Base-by-base conservation (phyloP, 2,797 vertebrate species). In the Zalophus californianus region DNA sequence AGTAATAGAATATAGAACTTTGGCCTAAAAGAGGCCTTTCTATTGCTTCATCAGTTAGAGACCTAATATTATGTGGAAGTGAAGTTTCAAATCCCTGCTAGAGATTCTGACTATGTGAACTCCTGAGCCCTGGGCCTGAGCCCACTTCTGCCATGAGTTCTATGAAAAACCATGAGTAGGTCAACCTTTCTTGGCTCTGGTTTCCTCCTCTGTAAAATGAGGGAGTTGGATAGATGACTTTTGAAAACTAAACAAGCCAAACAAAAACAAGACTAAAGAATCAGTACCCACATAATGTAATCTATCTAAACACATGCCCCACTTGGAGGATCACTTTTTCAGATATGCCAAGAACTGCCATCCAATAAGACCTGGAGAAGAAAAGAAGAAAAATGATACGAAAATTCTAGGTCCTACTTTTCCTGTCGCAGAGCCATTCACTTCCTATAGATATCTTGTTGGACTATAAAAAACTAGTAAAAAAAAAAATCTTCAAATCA, bases 241-340 rank as follows among this genome's bases (percentile, higher is more conserved):
- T 94, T 97, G 91, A 97, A 97, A 96, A 85, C 25, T 35, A 96
- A 97, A 27, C 70, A 83, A 96, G 79, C 58, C 29, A 92, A 90
- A 88, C 14, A 89, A 80, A 95, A 73, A 64, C 13, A 93, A 87
- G 54, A 80, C 68, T 92, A 27, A 72, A 78, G 93, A 82, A 70
- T 72, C 48, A 52, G 84, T 25, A n/a, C 10, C n/a, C 52, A 38
- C 6, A 5, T 44, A 92, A 10, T 10, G 5, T 44, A 21, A 92
- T 86, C 64, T 90, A 54, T 79, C 87, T 85, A 94, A 95, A 96
- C n/a, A 72, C 23, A 85, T 11, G 32, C 20, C 50, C 62, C 10
- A 68, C 7, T 62, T 86, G 16, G 38, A 94, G 75, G 56, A 85
- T 9, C 60, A 78, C 29, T 79, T 93, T 80, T 64, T 87, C 84